Base-by-base conservation (phyloP, 2,888 invertebrate species). In the Mesorhabditis belari region DNA sequence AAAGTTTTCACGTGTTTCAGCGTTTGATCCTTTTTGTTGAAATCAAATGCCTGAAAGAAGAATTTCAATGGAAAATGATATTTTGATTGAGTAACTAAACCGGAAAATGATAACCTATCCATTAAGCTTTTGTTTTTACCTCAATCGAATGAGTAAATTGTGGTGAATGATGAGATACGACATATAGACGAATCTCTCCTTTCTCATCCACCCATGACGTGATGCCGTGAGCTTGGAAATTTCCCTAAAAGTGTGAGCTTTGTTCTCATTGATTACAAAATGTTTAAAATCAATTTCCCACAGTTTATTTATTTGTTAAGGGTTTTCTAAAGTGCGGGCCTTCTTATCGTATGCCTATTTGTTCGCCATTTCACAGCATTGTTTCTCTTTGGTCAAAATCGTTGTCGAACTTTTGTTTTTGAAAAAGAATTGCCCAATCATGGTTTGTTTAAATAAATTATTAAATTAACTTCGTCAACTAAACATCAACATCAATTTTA, bases 151-250 rank as follows among this genome's bases (percentile, higher is more conserved):
- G 73, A 19, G 59, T n/a, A 57, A 71, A 71, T 29, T 65, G 61
- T 9, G 51, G 60, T 6, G 27, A 49, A 6, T 59, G 53, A 57
- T 73, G 73, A 49, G 49, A 55, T 25, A 71, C 60, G 6, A 70
- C 67, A 28, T 67, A 73, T 3, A 73, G 62, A 17, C 67, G 64
- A 53, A 73, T 55, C 3, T 60, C 59, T n/a, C 66, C 67, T 27
- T 67, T 61, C 24, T 60, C 55, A 21, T 64, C 29, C 0, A 63
- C 60, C 61, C 62, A 67, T 53, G 66, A 64, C 1, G 70, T 64
- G 9, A 73, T 54, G 51, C 73, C 73, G 55, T 73, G 73, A 2
- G 73, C 70, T 49, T 67, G 67, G 63, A 73, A 73, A 21, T 52
- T 52, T 17, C 55, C 25, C 67, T 66, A 35, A 21, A 61, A 19